Conservation (phyloP, 1,140 invertebrate species). For the Penaeus indicus region DNA sequence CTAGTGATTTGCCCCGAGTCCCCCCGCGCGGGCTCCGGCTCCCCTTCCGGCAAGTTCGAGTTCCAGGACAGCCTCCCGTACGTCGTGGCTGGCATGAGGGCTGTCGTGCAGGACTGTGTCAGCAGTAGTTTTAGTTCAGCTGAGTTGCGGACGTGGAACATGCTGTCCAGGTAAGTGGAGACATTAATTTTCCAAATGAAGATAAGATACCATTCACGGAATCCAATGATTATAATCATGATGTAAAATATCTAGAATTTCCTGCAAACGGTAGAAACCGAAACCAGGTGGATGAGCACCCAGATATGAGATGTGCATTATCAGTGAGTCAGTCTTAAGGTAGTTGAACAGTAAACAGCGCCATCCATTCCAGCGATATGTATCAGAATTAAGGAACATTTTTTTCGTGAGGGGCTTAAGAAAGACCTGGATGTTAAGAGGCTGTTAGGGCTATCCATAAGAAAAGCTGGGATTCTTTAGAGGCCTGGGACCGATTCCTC, state of each 20-base stretch:
- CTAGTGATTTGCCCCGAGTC: conserved; percentile 42
- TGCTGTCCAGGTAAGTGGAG: conserved; percentile 43
- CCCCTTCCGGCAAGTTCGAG: conserved; percentile 25
- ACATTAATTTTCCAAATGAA: no score
- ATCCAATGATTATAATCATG: no score
- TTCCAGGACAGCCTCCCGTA: conserved; percentile 43
- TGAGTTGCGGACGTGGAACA: conserved; percentile 54
- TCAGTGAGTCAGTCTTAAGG: no score
- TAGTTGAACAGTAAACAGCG: no score
- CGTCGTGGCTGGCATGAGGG: conserved; percentile 52
- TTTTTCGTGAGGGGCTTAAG: background rate
- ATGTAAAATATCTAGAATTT: no score
- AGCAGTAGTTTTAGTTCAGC: conserved; percentile 37
- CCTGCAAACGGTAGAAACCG: no score
- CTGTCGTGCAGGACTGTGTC: conserved; percentile 48
- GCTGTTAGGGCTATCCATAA: background rate
- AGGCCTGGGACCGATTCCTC: background rate
- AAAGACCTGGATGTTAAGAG: background rate
- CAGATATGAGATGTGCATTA: no score
- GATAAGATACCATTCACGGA: no score
- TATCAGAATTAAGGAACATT: background rate
- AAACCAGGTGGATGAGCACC: no score
- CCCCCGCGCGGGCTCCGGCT: conserved; percentile 11
- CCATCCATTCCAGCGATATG: background rate
- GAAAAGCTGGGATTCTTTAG: background rate